Base-by-base conservation (phyloP, 2,797 vertebrate genomes). In the Sebastes ruberrimus region DNA sequence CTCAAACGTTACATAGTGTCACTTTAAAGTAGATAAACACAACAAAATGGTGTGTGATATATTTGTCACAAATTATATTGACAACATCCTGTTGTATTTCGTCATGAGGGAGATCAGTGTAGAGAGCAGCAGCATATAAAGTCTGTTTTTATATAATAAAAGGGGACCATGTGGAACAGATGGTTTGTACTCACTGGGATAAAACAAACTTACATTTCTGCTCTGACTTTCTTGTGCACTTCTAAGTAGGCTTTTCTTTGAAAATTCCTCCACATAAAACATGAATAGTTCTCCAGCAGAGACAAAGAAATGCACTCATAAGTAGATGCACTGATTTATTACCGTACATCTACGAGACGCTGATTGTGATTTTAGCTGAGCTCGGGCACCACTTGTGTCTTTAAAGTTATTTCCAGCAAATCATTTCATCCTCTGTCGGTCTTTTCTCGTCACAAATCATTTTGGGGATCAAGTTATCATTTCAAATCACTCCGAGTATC, bases 301-400 rank as follows among this genome's bases (percentile, higher is more conserved):
- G 53, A 55, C 38, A 60, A 84, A 76, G 27, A 76, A 28, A 80
- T 38, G 25, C 32, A 79, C 25, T 32, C 11, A n/a, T 74, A 52
- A 35, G 13, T 10, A 75, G 64, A 68, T 60, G 46, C 52, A 74
- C 42, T 63, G 67, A 79, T 74, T 84, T 79, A 79, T 86, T 71
- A 55, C 10, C 70, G 74, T 64, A 46, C 42, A 11, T 73, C 55
- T 33, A 8, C 59, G 61, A 66, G 46, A 76, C 60, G 14, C 57
- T 30, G 72, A 22, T 65, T 66, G 10, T 69, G 42, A 69, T 23
- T 52, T 28, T 28, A 5, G 30, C 9, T 20, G 66, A 67, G 42
- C 78, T 71, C 53, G 13, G 46, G 16, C 71, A 55, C 66, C 23
- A 56, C 11, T 20, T 33, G 60, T 18, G 33, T 66, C 1, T 62